These are phyloP conservation scores for Rhinolophus ferrumequinum DNA, from an alignment of 2,113 vertebrate genomes.

Conservation along the genomic window DNA sequence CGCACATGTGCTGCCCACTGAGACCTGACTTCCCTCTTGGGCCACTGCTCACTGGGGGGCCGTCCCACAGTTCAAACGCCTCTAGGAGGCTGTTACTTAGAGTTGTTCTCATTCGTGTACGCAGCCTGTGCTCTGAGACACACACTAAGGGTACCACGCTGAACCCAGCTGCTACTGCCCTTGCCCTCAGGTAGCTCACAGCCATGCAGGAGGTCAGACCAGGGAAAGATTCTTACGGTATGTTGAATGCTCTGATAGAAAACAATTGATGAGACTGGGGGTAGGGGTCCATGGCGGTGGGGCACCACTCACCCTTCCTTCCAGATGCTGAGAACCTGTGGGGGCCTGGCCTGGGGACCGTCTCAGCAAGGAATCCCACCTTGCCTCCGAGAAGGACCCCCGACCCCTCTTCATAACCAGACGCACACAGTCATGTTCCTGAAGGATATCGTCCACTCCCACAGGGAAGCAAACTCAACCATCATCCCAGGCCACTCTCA, in stretches of 20 bases:
- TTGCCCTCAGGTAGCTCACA: neutral
- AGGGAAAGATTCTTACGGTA: neutral
- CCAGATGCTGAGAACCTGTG: neutral
- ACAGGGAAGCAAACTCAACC: neutral
- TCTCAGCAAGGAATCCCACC: neutral
- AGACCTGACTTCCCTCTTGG: neutral
- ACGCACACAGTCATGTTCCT: neutral
- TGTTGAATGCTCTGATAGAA: neutral
- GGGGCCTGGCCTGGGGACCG: too few relatives aligned
- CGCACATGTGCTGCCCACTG: neutral
- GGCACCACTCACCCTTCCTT: neutral
- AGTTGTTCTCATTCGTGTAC: neutral
- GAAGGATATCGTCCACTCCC: neutral
- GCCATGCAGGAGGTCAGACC: neutral
- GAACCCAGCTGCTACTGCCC: neutral
- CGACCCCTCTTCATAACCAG: neutral
- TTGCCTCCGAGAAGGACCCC: neutral
- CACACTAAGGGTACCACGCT: neutral
- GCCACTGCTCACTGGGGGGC: neutral
- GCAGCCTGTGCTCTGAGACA: neutral
- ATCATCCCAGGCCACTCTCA: neutral
- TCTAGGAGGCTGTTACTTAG: neutral
- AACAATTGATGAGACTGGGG: neutral
- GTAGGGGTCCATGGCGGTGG: accelerated
- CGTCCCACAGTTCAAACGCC: neutral